phyloP scores from a whole-genome alignment of 2,797 vertebrate genomes.

The Antennarius maculatus region DNA sequence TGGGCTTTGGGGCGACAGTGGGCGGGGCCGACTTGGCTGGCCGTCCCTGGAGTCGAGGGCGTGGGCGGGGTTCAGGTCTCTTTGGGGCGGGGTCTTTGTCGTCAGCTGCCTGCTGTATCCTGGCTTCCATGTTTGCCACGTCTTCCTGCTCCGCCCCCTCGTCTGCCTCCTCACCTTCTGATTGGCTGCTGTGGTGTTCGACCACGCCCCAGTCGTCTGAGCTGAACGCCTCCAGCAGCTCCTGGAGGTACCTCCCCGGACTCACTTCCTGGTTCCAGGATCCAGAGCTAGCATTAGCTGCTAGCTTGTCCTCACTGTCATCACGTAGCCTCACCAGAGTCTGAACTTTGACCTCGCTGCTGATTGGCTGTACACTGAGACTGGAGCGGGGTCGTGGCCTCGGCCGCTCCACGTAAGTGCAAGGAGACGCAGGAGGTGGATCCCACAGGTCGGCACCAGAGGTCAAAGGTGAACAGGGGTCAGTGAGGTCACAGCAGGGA shows the following conservation, averaged over 20 bases:
- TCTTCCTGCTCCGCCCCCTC: constrained; percentile 52
- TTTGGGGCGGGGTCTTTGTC: constrained; percentile 36
- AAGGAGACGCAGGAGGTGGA: not conserved
- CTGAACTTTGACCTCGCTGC: constrained; percentile 81
- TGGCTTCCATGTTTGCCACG: constrained; percentile 80
- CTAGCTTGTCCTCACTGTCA: constrained; percentile 65
- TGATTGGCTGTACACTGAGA: constrained; percentile 74
- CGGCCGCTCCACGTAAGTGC: constrained; percentile 66
- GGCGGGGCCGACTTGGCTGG: constrained; percentile 76
- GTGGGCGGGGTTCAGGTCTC: constrained; percentile 88
- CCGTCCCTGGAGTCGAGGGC: constrained; percentile 78
- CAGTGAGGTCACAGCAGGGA: constrained; percentile 25
- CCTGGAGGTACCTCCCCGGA: constrained; percentile 77
- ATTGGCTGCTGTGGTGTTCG: constrained; percentile 52
- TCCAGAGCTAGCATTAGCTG: constrained; percentile 23
- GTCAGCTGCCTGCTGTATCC: constrained; percentile 78
- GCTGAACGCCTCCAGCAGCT: constrained; percentile 81
- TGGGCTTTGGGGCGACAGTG: constrained; percentile 69
- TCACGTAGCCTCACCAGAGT: constrained; percentile 82
- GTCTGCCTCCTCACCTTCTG: constrained; percentile 56
- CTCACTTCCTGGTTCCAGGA: not conserved
- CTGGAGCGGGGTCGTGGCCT: constrained; percentile 91
- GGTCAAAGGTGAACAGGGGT: constrained; percentile 30
- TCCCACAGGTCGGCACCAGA: not conserved
- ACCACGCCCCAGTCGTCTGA: constrained; percentile 71